phyloP scores from a whole-genome alignment of 1,140 invertebrate genomes.

The Tetragonula clypearis region DNA sequence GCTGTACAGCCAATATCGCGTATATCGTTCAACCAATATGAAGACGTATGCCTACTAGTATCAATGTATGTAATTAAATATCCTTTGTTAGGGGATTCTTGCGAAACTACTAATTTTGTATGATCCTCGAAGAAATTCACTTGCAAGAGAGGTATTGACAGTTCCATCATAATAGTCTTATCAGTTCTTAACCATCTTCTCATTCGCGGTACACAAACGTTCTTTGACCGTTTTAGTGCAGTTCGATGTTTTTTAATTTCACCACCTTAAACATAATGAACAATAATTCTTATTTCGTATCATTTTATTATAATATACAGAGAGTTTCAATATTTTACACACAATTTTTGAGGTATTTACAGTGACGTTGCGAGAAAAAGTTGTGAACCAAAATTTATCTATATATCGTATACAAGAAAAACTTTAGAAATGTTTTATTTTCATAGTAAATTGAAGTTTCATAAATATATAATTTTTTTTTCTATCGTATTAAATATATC shows the following conservation, averaged over 20 bases:
- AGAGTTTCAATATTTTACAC: too few species aligned
- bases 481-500: too few species aligned
- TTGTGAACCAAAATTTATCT: too few species aligned
- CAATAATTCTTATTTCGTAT: neutral
- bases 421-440: too few species aligned
- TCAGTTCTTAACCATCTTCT: constrained; percentile 88
- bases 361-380: too few species aligned
- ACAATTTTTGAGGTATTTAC: too few species aligned
- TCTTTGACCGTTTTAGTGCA: constrained; percentile 81
- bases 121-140: constrained; percentile 91
- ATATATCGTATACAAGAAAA: too few species aligned
- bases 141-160: constrained; percentile 82
- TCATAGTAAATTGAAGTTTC: too few species aligned
- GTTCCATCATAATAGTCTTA: constrained; percentile 88
- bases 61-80: constrained; percentile 87
- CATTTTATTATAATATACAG: neutral
- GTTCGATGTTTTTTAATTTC: constrained; percentile 79
- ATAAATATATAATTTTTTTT: too few species aligned
- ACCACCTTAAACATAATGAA: constrained; percentile 74
- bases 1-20: constrained; percentile 83
- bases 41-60: constrained; percentile 83
- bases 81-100: constrained; percentile 81
- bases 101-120: constrained; percentile 88
- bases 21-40: constrained; percentile 84
- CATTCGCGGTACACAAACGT: constrained; percentile 85